Percentiles rank a stretch among this genome's conserved stretches.
These are phyloP conservation scores for Caiman crocodilus DNA, from an alignment of 2,797 vertebrate species.

Conservation along the genomic window DNA sequence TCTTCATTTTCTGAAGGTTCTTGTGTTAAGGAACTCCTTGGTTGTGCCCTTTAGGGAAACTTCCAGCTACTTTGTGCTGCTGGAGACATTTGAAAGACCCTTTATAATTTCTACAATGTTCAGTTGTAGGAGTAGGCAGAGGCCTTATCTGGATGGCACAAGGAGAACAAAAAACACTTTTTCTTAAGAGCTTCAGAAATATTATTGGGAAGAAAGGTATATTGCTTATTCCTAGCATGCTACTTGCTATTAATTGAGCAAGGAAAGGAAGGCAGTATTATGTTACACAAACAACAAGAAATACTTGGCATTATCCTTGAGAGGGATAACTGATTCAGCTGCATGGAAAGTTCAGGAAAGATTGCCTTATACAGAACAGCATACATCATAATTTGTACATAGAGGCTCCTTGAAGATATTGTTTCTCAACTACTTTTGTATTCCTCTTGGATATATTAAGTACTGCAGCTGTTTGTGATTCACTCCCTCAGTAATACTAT, in stretches of 20 bases:
- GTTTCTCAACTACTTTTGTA: background rate
- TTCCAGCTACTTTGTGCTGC: background rate
- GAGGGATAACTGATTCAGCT: background rate
- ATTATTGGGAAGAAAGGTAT: background rate
- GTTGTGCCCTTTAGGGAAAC: background rate
- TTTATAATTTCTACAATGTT: background rate
- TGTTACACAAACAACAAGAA: background rate
- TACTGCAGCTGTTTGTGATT: background rate
- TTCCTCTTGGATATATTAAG: background rate
- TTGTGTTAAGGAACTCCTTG: background rate
- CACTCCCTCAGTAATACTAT: background rate
- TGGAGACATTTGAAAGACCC: background rate
- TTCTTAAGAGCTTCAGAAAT: background rate
- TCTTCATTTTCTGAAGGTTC: background rate
- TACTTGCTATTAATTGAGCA: background rate
- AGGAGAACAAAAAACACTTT: background rate
- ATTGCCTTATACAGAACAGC: background rate
- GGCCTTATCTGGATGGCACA: background rate
- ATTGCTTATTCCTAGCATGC: background rate
- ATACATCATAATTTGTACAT: background rate
- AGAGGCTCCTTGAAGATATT: background rate
- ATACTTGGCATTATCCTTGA: background rate
- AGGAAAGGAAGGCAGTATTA: fast-evolving
- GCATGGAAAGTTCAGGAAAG: background rate
- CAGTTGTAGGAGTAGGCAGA: background rate